Conservation (phyloP, 2,797 vertebrate genomes). For the Hippopotamyrus pictus region DNA sequence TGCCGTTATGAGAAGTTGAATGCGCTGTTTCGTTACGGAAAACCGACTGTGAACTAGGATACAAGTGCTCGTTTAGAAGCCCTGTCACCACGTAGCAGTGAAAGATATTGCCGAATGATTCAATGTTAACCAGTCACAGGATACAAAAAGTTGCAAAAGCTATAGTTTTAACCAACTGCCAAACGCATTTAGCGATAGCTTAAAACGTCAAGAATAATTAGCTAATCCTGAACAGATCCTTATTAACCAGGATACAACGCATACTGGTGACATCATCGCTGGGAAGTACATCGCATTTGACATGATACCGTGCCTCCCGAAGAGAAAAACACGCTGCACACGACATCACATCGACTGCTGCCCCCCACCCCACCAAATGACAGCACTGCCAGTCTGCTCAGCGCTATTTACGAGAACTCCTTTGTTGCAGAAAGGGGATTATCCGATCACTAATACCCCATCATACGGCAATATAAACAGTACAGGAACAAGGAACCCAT, state of each 20-base stretch:
- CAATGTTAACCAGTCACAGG: constrained; percentile 5
- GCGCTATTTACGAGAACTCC: constrained; percentile 60
- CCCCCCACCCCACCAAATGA: constrained; percentile 22
- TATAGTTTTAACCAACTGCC: constrained; percentile 40
- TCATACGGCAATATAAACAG: constrained; percentile 44
- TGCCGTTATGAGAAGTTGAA: not conserved
- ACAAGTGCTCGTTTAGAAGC: not conserved
- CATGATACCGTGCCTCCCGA: not conserved
- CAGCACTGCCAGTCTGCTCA: constrained; percentile 50
- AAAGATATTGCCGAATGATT: not conserved
- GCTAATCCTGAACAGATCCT: constrained; percentile 18
- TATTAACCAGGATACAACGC: constrained; percentile 31
- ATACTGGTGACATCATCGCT: not conserved
- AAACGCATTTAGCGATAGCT: constrained; percentile 33
- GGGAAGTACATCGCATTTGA: constrained; percentile 1
- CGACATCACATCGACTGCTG: constrained; percentile 33
- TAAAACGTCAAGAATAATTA: constrained; percentile 45
- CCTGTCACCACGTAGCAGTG: not conserved
- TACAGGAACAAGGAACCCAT: constrained; percentile 38
- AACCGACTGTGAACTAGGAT: not conserved
- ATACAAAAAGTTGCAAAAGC: constrained; percentile 42
- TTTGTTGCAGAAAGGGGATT: constrained; percentile 67
- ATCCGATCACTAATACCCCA: constrained; percentile 55
- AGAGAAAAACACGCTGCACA: constrained; percentile 33
- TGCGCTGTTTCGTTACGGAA: not conserved